Conservation (phyloP, 2,797 vertebrate genomes). For the Rhincodon typus region DNA sequence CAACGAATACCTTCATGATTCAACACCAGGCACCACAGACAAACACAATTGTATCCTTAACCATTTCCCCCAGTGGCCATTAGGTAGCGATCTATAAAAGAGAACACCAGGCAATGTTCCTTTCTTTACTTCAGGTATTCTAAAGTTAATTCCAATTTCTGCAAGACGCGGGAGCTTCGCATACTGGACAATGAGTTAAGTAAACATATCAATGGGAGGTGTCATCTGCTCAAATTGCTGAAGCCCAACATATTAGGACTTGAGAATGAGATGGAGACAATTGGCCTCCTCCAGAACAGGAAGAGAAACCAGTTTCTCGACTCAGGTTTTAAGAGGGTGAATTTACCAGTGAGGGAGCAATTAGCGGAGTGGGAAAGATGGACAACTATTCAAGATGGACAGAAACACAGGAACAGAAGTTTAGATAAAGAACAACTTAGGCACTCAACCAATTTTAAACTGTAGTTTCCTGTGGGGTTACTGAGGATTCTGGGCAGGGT, state of each 20-base stretch:
- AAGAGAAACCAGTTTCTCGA: not conserved
- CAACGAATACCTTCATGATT: not conserved
- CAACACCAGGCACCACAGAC: not conserved
- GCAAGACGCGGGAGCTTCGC: not conserved
- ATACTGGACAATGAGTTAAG: not conserved
- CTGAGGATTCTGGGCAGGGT: not conserved
- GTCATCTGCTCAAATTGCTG: conserved; percentile 1
- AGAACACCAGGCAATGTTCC: not conserved
- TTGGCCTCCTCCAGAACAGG: not conserved
- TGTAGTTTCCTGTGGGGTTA: not conserved
- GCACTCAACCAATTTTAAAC: not conserved
- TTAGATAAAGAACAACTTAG: not conserved
- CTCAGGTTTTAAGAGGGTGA: not conserved
- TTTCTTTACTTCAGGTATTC: not conserved
- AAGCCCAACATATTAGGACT: not conserved
- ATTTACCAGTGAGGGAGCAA: not conserved
- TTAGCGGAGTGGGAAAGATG: not conserved
- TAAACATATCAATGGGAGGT: not conserved
- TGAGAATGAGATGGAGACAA: not conserved
- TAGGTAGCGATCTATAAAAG: not conserved
- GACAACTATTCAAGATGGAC: not conserved
- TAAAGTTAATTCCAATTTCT: not conserved
- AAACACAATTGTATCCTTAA: not conserved
- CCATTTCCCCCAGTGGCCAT: not conserved
- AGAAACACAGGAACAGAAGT: not conserved